Evolutionary conservation across 1,140 invertebrate species (phyloP).

Genomic region (Zaprionus ghesquierei): DNA sequence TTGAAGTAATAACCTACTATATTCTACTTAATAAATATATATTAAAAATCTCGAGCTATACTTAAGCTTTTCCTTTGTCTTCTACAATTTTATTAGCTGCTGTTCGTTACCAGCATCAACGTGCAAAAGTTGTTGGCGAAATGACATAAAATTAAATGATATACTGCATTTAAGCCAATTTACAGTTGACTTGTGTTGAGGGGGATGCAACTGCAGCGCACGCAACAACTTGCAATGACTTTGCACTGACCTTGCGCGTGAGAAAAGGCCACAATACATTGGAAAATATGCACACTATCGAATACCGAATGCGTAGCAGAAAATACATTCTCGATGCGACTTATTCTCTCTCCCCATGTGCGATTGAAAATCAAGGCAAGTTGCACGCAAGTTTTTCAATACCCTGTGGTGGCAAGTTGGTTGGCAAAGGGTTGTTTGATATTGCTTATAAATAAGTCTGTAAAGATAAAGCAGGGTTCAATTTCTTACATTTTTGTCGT

Average conservation of each 20-base stretch:
- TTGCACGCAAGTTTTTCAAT: slow-evolving; percentile 52
- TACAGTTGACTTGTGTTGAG: slow-evolving; percentile 69
- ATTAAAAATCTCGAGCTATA: not conserved
- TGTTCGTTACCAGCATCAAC: slow-evolving; percentile 38
- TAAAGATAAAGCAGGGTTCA: no score
- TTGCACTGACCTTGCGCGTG: slow-evolving; percentile 63
- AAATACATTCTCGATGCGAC: slow-evolving; percentile 35
- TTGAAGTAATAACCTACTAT: not conserved
- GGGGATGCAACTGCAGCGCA: slow-evolving; percentile 20
- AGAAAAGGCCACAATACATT: slow-evolving; percentile 16
- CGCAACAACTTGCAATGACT: slow-evolving; percentile 52
- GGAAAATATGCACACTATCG: not conserved
- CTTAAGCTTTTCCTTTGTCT: not conserved
- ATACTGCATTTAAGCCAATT: slow-evolving; percentile 76
- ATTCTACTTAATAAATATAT: not conserved
- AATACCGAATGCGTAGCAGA: slow-evolving; percentile 26
- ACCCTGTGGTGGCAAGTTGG: not conserved
- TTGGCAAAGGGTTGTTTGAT: not conserved
- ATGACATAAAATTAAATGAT: slow-evolving; percentile 76
- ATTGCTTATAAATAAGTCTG: not conserved
- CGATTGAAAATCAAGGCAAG: slow-evolving; percentile 57
- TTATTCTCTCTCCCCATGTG: slow-evolving; percentile 31
- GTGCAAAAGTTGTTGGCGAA: slow-evolving; percentile 37
- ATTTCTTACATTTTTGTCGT: not conserved
- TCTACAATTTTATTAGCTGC: not conserved